Percentiles rank a stretch among this genome's conserved stretches.
These are phyloP conservation scores for Stictocephala bisonia DNA, from an alignment of 2,888 invertebrate species.

Conservation along the genomic window DNA sequence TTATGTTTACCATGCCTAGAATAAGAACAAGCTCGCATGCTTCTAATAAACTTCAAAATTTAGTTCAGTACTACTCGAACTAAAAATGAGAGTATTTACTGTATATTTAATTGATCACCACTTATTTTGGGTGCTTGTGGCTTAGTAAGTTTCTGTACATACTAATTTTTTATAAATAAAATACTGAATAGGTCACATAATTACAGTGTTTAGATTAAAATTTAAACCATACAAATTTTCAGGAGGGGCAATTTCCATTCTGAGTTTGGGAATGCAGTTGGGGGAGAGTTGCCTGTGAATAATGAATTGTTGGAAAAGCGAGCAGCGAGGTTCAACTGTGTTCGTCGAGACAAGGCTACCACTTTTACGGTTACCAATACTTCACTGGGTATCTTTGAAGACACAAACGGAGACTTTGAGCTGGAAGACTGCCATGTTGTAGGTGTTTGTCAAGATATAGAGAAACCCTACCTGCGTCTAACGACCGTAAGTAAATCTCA, in stretches of 20 bases:
- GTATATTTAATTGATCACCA: too few species aligned
- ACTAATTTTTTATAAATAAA: too few species aligned
- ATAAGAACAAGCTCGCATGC: too few species aligned
- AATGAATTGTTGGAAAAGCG: conserved; percentile 86
- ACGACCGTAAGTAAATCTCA: conserved; percentile 71
- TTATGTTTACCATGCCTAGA: too few species aligned
- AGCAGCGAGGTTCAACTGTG: conserved; percentile 85
- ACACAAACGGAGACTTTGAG: conserved; percentile 50
- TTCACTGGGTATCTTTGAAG: conserved; percentile 13
- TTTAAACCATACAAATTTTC: too few species aligned
- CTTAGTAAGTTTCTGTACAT: too few species aligned
- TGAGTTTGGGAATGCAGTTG: conserved; percentile 73
- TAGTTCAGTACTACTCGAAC: too few species aligned
- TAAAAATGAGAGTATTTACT: too few species aligned
- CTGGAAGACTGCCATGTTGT: conserved; percentile 86
- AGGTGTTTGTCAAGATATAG: conserved; percentile 93
- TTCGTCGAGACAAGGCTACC: conserved; percentile 14
- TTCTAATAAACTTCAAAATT: too few species aligned
- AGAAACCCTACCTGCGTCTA: conserved; percentile 95
- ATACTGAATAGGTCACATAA: too few species aligned
- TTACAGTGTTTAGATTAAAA: too few species aligned
- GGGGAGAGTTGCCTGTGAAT: conserved; percentile 73
- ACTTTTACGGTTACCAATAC: conserved; percentile 30
- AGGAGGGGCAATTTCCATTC: conserved; percentile 71
- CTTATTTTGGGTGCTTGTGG: too few species aligned